A percentile compares a stretch with the other conserved stretches of the same genome.
These are phyloP conservation scores for Neoniphon sammara DNA, from an alignment of 2,797 vertebrate species.

Conservation along the genomic window DNA sequence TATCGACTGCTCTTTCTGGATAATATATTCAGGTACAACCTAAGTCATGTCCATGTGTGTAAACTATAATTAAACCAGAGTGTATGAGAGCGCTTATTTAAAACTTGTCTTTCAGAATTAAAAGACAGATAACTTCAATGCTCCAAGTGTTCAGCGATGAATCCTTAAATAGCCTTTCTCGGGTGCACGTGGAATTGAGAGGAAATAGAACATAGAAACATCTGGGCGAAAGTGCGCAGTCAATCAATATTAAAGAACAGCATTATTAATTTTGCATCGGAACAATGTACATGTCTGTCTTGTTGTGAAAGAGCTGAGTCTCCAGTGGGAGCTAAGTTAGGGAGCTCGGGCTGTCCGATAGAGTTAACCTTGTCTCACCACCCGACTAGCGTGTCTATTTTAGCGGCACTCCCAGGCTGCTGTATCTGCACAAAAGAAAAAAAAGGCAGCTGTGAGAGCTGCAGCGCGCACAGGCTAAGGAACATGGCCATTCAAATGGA, in stretches of 20 bases:
- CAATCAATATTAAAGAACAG: conserved; percentile 18
- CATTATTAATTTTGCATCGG: conserved; percentile 10
- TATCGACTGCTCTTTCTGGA: background rate
- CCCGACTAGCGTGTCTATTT: conserved; percentile 55
- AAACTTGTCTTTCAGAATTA: background rate
- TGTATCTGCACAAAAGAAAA: conserved; percentile 14
- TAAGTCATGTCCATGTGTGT: background rate
- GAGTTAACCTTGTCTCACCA: conserved; percentile 61
- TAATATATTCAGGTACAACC: background rate
- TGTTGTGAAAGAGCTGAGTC: conserved; percentile 37
- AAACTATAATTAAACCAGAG: background rate
- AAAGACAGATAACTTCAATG: background rate
- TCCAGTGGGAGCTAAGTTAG: conserved; percentile 25
- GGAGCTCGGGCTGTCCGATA: conserved; percentile 44
- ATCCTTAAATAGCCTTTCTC: background rate
- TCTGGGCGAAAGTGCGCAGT: background rate
- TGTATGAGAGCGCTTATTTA: background rate
- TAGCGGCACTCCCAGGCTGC: conserved; percentile 31
- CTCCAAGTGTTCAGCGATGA: background rate
- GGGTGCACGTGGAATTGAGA: background rate
- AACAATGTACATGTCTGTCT: conserved; percentile 12
- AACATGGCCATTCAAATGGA: conserved; percentile 8
- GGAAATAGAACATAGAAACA: background rate
- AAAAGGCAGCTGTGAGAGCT: background rate
- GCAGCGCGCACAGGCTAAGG: background rate